A percentile compares a stretch with the other conserved stretches of the same genome.
These are phyloP conservation scores for Cynoglossus semilaevis DNA, from an alignment of 2,113 vertebrate species.

Conservation along the genomic window DNA sequence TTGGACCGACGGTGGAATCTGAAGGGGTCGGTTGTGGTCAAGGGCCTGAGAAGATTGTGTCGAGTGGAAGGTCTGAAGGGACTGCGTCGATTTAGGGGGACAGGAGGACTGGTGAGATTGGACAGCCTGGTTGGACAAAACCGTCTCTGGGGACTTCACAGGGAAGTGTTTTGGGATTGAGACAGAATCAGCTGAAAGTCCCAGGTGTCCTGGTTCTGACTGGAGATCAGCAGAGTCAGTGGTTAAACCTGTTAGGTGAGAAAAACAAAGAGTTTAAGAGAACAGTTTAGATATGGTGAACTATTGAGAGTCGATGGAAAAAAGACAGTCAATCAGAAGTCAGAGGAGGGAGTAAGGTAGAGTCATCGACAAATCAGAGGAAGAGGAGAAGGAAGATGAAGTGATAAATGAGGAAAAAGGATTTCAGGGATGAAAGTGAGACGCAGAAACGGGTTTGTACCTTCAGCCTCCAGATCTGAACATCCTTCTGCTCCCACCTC, in stretches of 20 bases:
- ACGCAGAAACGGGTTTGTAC: slow-evolving; percentile 49
- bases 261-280: background rate
- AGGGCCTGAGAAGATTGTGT: too few relatives aligned
- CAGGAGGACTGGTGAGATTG: too few relatives aligned
- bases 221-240: background rate
- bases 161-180: background rate
- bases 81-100: background rate
- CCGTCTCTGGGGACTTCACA: too few relatives aligned
- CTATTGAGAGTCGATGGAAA: too few relatives aligned
- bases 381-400: slow-evolving; percentile 17
- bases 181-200: background rate
- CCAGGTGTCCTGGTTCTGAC: slow-evolving; percentile 2
- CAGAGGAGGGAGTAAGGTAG: background rate
- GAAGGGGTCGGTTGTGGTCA: too few relatives aligned
- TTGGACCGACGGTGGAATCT: background rate
- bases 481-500: slow-evolving; percentile 18
- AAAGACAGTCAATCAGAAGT: too few relatives aligned
- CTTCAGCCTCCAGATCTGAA: slow-evolving; percentile 41
- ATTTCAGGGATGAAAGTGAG: slow-evolving; percentile 19
- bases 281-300: too few relatives aligned
- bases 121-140: too few relatives aligned
- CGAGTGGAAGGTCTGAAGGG: slow-evolving; percentile 2
- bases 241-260: slow-evolving; percentile 27
- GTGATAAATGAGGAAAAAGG: slow-evolving; percentile 10
- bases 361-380: slow-evolving; percentile 1